Evolutionary conservation across 2,888 invertebrate species (phyloP).

Genomic region (Rambutsinella grinnellia): DNA sequence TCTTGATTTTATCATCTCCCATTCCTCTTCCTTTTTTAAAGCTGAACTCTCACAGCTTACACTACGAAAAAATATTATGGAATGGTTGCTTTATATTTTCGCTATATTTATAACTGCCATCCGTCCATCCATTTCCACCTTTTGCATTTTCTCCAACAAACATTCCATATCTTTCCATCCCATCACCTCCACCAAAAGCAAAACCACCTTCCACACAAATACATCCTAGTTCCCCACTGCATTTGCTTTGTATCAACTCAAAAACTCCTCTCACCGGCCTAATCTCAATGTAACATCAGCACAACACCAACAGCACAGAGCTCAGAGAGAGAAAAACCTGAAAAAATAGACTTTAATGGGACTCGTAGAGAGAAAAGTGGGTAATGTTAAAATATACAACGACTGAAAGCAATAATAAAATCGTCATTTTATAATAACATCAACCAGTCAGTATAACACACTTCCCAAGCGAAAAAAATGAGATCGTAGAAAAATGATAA

Average conservation of each 20-base stretch:
- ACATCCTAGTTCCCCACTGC: not conserved
- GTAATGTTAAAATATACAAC: not conserved
- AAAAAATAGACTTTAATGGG: not conserved
- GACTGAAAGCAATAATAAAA: not conserved
- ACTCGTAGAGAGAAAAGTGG: not conserved
- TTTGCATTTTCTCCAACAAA: conserved; percentile 19
- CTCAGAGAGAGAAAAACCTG: not conserved
- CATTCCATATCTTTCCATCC: conserved; percentile 28
- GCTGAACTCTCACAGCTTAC: too few relatives aligned
- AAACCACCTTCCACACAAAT: not conserved
- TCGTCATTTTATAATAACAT: not conserved
- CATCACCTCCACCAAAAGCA: conserved; percentile 12
- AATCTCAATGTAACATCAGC: conserved; percentile 32
- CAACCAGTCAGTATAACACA: not conserved
- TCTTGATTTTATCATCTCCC: not conserved
- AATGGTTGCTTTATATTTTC: not conserved
- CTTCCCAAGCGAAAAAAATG: not conserved
- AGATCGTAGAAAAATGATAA: not conserved
- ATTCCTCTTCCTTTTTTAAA: not conserved
- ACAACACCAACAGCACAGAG: not conserved
- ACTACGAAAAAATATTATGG: not conserved
- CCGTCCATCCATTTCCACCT: conserved; percentile 25
- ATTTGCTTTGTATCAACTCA: not conserved
- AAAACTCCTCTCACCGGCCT: not conserved
- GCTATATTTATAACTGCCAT: not conserved